Evolutionary conservation across 2,888 invertebrate species (phyloP), one percentile per base, ranked within the genome.

Genomic region (Synanthedon vespiformis): DNA sequence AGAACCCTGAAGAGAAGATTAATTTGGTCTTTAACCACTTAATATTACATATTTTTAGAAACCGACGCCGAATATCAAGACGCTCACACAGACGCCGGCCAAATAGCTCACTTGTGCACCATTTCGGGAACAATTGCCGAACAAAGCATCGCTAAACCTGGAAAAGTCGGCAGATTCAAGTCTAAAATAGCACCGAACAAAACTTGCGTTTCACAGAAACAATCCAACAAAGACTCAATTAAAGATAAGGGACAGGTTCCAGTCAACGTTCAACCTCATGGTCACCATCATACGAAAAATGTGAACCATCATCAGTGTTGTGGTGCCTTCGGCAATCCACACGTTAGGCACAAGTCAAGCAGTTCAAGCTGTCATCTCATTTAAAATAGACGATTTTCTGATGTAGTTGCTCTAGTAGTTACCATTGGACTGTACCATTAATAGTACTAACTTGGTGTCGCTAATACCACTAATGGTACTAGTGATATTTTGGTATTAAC

Each of bases 271-370:
- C 76, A 78, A 40, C 84, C 84, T 0, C 85, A 86, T 40, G 86
- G 85, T 0, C 85, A 86, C 53, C 81, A 80, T 53, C 85, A 85
- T 55, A 72, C 80, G 12, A 87, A 86, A 59, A 85, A 85, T 49
- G 75, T 77, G 0, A 88, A 87, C 53, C 86, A 88, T 53, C 88
- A 88, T 54, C 87, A 87, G 51, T 88, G 88, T 53, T 88, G 88
- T 58, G 88, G 88, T 0, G 88, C 88, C 0, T 88, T 87, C 50
- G 87, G 87, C 0, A 87, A 87, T 56, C 86, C 87, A 1, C 84
- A 88, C 13, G 84, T 85, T 1, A 72, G 84, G 56, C 83, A 87
- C 60, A 88, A 88, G 79, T 65, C 75, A 12, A 75, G 67, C 61
- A 80, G 73, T 61, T 75, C 83, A 4, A 80, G 74, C 58, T 86